Percentiles rank a stretch among this genome's conserved stretches.
Evolutionary conservation across 2,888 invertebrate genomes (phyloP).

Genomic region (Hirtodrosophila cameraria): DNA sequence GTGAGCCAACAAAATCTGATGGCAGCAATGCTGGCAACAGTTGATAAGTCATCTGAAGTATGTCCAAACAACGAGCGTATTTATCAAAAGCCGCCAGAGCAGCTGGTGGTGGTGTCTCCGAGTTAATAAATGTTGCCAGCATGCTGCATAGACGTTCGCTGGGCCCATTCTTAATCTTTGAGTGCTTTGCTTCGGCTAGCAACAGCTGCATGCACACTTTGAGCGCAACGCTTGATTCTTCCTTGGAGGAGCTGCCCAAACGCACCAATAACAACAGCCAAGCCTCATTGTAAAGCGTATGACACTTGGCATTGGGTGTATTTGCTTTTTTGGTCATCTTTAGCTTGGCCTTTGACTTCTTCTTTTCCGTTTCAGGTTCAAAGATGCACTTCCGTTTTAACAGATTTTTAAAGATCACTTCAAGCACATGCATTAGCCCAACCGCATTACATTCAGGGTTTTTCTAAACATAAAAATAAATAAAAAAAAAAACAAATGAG

Average conservation of each 20-base stretch:
- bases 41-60: conserved; percentile 90
- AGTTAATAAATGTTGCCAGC: conserved; percentile 87
- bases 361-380: neutral
- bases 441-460: conserved; percentile 15
- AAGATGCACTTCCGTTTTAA: conserved; percentile 85
- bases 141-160: conserved; percentile 88
- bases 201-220: conserved; percentile 90
- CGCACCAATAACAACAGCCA: conserved; percentile 85
- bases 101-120: conserved; percentile 86
- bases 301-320: neutral
- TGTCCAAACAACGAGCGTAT: conserved; percentile 90
- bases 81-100: conserved; percentile 90
- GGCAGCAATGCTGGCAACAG: conserved; percentile 86
- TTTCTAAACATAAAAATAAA: conserved; percentile 70
- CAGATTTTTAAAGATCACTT: conserved; percentile 89
- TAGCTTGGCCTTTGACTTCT: neutral
- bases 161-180: conserved; percentile 84
- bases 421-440: conserved; percentile 86
- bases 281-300: conserved; percentile 88
- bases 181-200: conserved; percentile 89
- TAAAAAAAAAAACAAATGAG: conserved; percentile 5
- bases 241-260: conserved; percentile 25
- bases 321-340: conserved; percentile 8
- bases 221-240: conserved; percentile 86
- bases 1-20: conserved; percentile 84